A percentile compares a stretch with the other conserved stretches of the same genome.
Conservation (phyloP, 2,888 invertebrate species). For the Aphidoletes aphidimyza region DNA sequence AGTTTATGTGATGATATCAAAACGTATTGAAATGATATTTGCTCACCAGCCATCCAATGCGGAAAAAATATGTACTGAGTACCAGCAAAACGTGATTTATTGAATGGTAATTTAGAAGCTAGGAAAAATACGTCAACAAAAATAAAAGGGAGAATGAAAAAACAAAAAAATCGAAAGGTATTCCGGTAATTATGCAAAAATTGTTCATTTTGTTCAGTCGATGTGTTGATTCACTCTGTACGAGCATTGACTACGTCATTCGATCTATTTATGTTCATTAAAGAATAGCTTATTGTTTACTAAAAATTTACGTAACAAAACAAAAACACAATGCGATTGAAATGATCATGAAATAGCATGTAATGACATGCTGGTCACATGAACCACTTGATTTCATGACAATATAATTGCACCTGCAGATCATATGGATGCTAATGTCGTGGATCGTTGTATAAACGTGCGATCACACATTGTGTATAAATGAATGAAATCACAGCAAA, state of each 20-base stretch:
- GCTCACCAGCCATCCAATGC: too few species aligned
- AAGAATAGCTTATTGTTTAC: background rate
- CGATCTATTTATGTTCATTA: background rate
- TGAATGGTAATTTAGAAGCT: background rate
- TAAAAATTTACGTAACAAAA: background rate
- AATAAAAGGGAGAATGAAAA: too few species aligned
- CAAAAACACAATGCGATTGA: background rate
- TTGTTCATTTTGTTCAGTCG: too few species aligned
- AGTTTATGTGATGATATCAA: too few species aligned
- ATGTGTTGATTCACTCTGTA: background rate
- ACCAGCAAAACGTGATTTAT: too few species aligned
- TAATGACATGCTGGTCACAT: too few species aligned
- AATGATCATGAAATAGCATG: background rate
- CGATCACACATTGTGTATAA: background rate
- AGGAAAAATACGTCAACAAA: background rate
- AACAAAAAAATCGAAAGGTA: background rate
- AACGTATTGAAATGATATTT: too few species aligned
- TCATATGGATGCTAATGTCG: background rate
- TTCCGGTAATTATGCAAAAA: background rate
- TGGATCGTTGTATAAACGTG: background rate
- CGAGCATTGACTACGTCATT: background rate
- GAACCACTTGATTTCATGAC: background rate
- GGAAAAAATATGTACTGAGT: too few species aligned
- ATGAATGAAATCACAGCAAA: conserved; percentile 14
- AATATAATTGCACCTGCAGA: background rate